A percentile compares a stretch with the other conserved stretches of the same genome.
These are phyloP conservation scores for Geotrupes spiniger DNA, from an alignment of 2,888 invertebrate genomes.

Conservation along the genomic window DNA sequence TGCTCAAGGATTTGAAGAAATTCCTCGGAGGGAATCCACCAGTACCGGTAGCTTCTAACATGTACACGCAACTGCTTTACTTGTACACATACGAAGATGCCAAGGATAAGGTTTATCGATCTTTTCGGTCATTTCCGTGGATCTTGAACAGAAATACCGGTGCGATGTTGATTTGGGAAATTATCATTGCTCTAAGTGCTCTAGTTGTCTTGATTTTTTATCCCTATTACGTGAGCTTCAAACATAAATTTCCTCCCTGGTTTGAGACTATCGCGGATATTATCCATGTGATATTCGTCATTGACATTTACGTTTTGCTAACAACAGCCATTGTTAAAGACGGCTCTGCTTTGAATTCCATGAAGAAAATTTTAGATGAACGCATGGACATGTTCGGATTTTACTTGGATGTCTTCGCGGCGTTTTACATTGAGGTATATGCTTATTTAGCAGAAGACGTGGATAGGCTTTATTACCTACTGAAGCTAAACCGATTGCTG, in stretches of 20 bases:
- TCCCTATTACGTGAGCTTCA: conserved; percentile 54
- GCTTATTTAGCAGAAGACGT: conserved; percentile 39
- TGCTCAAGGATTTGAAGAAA: conserved; percentile 15
- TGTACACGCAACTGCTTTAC: background rate
- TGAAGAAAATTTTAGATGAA: conserved; percentile 48
- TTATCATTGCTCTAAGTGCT: conserved; percentile 50
- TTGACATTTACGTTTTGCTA: conserved; percentile 51
- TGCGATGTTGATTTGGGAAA: conserved; percentile 53
- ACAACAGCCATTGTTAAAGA: conserved; percentile 54
- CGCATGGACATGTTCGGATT: conserved; percentile 53
- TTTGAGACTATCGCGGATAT: conserved; percentile 49
- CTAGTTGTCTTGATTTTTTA: conserved; percentile 51
- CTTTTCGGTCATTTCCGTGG: conserved; percentile 43
- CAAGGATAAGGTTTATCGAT: conserved; percentile 43
- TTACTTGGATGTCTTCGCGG: conserved; percentile 53
- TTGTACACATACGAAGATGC: conserved; percentile 35
- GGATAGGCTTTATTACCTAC: conserved; percentile 52
- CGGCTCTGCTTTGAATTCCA: conserved; percentile 40
- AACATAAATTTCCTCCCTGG: conserved; percentile 48
- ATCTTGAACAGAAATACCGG: conserved; percentile 52
- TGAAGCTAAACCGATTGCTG: conserved; percentile 56
- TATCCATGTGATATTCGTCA: conserved; percentile 48
- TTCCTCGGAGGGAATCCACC: no score
- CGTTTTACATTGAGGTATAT: conserved; percentile 54
- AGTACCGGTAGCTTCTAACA: no score